Percentiles rank a stretch among this genome's conserved stretches.
Evolutionary conservation across 2,888 invertebrate genomes (phyloP).

Genomic region (Athetis lepigone): DNA sequence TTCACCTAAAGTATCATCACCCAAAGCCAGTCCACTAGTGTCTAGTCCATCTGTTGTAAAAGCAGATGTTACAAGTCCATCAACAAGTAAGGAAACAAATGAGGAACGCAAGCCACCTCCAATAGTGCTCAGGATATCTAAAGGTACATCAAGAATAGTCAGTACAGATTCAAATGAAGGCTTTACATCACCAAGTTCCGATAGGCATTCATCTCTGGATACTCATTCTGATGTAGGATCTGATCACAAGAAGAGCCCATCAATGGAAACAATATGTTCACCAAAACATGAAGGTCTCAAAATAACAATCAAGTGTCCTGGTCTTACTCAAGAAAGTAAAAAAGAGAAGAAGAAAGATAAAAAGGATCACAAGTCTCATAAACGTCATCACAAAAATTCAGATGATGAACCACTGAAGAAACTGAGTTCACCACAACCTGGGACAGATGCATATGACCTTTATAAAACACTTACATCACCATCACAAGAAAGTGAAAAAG

Average conservation of each 20-base stretch:
- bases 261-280: conserved; percentile 86
- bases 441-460: conserved; percentile 87
- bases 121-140: conserved; percentile 96
- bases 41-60: conserved; percentile 82
- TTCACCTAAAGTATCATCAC: conserved; percentile 80
- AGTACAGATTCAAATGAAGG: conserved; percentile 92
- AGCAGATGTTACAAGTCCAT: conserved; percentile 84
- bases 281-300: conserved; percentile 89
- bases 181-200: conserved; percentile 89
- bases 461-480: conserved; percentile 90
- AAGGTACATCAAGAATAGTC: conserved; percentile 92
- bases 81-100: conserved; percentile 85
- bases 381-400: conserved; percentile 84
- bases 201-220: conserved; percentile 88
- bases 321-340: conserved; percentile 81
- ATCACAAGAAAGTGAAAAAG: conserved; percentile 74
- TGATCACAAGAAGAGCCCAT: conserved; percentile 85
- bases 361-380: conserved; percentile 90
- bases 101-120: conserved; percentile 93
- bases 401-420: conserved; percentile 83
- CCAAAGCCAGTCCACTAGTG: conserved; percentile 85
- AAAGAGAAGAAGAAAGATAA: conserved; percentile 87
- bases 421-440: conserved; percentile 87
- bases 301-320: conserved; percentile 88
- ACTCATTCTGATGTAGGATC: conserved; percentile 84